phyloP scores from a whole-genome alignment of 2,888 invertebrate species.

The Lypha dubia region DNA sequence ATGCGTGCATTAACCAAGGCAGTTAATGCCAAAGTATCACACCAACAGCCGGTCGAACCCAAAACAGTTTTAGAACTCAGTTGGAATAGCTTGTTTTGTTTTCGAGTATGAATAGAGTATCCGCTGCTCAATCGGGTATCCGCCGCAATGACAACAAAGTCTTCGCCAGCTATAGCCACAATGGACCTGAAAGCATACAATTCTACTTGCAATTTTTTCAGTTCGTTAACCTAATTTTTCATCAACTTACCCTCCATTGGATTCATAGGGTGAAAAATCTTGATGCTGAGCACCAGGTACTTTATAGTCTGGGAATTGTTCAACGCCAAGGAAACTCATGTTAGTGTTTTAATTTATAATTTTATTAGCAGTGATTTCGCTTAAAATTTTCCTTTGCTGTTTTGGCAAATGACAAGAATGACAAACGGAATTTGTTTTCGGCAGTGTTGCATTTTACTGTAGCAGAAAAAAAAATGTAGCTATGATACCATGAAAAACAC shows the following conservation, averaged over 20 bases:
- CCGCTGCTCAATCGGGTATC: conserved; percentile 97
- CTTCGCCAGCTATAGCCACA: conserved; percentile 97
- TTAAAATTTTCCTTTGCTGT: conserved; percentile 10
- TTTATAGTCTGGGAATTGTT: conserved; percentile 82
- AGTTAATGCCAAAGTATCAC: conserved; percentile 96
- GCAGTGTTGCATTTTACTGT: conserved; percentile 35
- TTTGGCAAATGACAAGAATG: conserved; percentile 73
- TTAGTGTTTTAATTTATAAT: conserved; percentile 17
- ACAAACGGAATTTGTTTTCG: conserved; percentile 75
- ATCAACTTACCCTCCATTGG: conserved; percentile 89
- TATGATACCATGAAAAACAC: neutral
- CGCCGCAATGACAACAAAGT: conserved; percentile 96
- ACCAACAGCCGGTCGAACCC: conserved; percentile 99
- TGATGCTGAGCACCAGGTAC: conserved; percentile 83
- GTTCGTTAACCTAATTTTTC: conserved; percentile 50
- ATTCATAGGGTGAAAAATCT: conserved; percentile 88
- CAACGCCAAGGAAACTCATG: conserved; percentile 77
- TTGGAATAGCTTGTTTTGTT: conserved; percentile 93
- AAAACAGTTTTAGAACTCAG: conserved; percentile 93
- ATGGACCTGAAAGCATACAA: conserved; percentile 88
- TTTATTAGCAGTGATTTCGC: conserved; percentile 23
- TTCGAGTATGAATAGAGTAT: conserved; percentile 94
- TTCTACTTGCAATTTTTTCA: conserved; percentile 16
- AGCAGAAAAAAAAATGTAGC: neutral
- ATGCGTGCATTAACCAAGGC: conserved; percentile 92